phyloP scores from a whole-genome alignment of 2,888 invertebrate genomes.

The Serrognathus titanus region DNA sequence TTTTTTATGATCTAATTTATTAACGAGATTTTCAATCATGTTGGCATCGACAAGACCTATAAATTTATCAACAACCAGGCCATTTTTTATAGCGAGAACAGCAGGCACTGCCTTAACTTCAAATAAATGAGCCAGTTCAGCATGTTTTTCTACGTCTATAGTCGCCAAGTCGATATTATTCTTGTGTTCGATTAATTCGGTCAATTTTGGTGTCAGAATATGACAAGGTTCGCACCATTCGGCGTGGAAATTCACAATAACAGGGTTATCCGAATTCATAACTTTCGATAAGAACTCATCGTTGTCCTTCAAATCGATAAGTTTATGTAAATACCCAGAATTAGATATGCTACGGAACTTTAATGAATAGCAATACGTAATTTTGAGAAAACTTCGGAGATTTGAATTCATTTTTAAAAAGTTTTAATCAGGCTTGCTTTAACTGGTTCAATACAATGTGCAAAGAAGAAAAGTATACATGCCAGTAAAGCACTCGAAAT shows the following conservation, averaged over 20 bases:
- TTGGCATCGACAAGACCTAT: conserved; percentile 79
- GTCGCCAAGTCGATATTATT: conserved; percentile 73
- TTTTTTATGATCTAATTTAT: conserved; percentile 51
- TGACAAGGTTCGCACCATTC: conserved; percentile 91
- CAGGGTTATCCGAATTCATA: conserved; percentile 78
- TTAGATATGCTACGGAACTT: conserved; percentile 23
- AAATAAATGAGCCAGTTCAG: conserved; percentile 77
- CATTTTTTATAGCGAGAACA: conserved; percentile 76
- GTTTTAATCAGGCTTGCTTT: conserved; percentile 49
- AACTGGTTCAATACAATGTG: conserved; percentile 51
- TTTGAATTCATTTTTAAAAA: conserved; percentile 29
- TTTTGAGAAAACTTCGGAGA: conserved; percentile 4
- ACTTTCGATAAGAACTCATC: conserved; percentile 78
- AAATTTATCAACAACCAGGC: conserved; percentile 81
- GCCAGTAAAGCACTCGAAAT: conserved; percentile 49
- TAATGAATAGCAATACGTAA: not conserved
- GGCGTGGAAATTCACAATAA: conserved; percentile 88
- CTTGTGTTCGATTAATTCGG: conserved; percentile 70
- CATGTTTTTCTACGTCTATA: conserved; percentile 77
- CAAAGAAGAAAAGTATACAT: conserved; percentile 49
- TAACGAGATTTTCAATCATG: conserved; percentile 76
- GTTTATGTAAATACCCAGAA: conserved; percentile 35
- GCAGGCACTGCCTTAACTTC: conserved; percentile 82
- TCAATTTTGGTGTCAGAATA: conserved; percentile 78
- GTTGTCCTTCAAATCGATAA: conserved; percentile 63